Percentiles rank a stretch among this genome's conserved stretches.
Evolutionary conservation across 2,888 invertebrate genomes (phyloP).

Genomic region (Lacanobia wlatinum): DNA sequence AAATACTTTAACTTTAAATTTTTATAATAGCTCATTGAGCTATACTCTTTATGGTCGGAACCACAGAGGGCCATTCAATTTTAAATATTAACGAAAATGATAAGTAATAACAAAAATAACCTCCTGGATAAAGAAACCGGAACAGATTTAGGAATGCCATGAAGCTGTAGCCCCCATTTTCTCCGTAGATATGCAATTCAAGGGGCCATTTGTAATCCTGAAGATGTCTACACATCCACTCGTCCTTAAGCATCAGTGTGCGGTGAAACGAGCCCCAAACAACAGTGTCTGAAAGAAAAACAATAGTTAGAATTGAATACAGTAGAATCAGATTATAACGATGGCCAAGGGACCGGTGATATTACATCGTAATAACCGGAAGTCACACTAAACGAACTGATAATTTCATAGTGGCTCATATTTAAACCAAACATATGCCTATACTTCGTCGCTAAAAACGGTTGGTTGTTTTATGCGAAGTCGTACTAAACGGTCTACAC

Average conservation of each 20-base stretch:
- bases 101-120: slow-evolving; percentile 64
- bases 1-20: too few relatives aligned
- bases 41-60: not conserved
- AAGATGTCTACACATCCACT: slow-evolving; percentile 74
- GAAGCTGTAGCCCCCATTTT: slow-evolving; percentile 74
- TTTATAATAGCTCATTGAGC: not conserved
- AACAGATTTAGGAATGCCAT: slow-evolving; percentile 83
- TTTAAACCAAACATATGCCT: too few relatives aligned
- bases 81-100: not conserved
- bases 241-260: slow-evolving; percentile 75
- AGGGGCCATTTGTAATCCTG: slow-evolving; percentile 81
- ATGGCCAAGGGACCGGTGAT: too few relatives aligned
- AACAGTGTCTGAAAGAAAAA: slow-evolving; percentile 70
- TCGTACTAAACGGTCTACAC: too few relatives aligned
- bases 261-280: slow-evolving; percentile 86
- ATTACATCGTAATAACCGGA: too few relatives aligned
- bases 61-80: not conserved
- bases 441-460: too few relatives aligned
- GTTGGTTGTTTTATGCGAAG: too few relatives aligned
- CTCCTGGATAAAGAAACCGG: slow-evolving; percentile 83
- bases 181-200: slow-evolving; percentile 79
- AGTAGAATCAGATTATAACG: too few relatives aligned
- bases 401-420: too few relatives aligned
- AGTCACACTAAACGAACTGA: too few relatives aligned
- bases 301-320: not conserved